A percentile compares a stretch with the other conserved stretches of the same genome.
Conservation (phyloP, 2,888 invertebrate species). For the Abrostola triplasia region DNA sequence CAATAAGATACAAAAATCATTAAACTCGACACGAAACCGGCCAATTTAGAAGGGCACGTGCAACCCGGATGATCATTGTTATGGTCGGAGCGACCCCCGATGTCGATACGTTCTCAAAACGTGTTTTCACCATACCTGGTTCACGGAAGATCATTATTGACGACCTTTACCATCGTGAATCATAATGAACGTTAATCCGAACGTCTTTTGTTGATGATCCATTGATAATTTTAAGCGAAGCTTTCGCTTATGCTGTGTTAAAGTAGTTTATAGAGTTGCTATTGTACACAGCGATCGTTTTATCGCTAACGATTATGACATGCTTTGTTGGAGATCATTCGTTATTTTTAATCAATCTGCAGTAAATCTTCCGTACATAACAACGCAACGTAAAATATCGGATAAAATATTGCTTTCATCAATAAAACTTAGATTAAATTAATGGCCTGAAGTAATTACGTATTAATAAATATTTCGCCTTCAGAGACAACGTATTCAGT, state of each 20-base stretch:
- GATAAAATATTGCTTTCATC: too few species aligned
- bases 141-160: constrained; percentile 52
- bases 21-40: constrained; percentile 2
- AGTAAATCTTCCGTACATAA: too few species aligned
- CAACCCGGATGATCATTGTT: constrained; percentile 46
- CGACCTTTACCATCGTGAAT: constrained; percentile 51
- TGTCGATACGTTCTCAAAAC: constrained; percentile 43
- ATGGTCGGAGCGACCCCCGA: constrained; percentile 33
- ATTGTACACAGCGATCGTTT: too few species aligned
- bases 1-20: constrained; percentile 5
- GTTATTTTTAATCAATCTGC: too few species aligned
- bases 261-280: neutral
- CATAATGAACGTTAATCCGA: constrained; percentile 39
- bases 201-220: constrained; percentile 31
- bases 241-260: constrained; percentile 17
- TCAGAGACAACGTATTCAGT: too few species aligned
- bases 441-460: neutral
- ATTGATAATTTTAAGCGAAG: constrained; percentile 17
- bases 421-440: too few species aligned
- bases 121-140: constrained; percentile 52
- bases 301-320: too few species aligned
- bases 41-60: constrained; percentile 30
- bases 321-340: too few species aligned
- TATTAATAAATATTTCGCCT: too few species aligned
- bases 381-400: too few species aligned